Percentiles rank a stretch among this genome's conserved stretches.
Evolutionary conservation across 2,888 invertebrate species (phyloP).

Genomic region (Andrena minutula): DNA sequence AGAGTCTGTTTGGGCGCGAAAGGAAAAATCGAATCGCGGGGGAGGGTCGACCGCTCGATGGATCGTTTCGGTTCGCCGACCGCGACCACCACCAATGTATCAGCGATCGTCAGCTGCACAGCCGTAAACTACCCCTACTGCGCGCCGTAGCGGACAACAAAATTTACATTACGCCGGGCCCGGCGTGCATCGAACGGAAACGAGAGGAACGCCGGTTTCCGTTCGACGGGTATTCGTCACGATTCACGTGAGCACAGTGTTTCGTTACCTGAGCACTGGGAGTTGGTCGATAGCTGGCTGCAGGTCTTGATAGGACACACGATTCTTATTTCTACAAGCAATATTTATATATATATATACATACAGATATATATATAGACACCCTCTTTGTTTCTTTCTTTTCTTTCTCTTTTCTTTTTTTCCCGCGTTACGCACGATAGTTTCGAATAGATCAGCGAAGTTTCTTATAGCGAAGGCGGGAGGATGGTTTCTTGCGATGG

Average conservation of each 20-base stretch:
- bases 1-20: neutral
- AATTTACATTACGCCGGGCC: conserved; percentile 17
- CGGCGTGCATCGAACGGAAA: conserved; percentile 11
- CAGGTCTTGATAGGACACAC: conserved; percentile 91
- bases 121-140: conserved; percentile 35
- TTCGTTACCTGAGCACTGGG: conserved; percentile 90
- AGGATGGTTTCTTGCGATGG: conserved; percentile 42
- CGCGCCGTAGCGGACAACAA: conserved; percentile 41
- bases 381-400: conserved; percentile 24
- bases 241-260: conserved; percentile 26
- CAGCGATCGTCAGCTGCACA: conserved; percentile 7
- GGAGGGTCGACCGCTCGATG: neutral
- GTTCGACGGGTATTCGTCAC: conserved; percentile 2
- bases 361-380: conserved; percentile 49
- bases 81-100: conserved; percentile 49
- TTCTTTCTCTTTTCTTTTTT: too few species aligned
- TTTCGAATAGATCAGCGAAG: too few species aligned
- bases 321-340: conserved; percentile 91
- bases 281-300: conserved; percentile 91
- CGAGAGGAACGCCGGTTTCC: neutral
- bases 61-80: conserved; percentile 11
- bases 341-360: conserved; percentile 69
- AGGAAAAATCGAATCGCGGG: neutral
- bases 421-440: neutral
- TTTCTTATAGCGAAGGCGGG: conserved; percentile 33